phyloP scores from a whole-genome alignment of 2,797 vertebrate species.

The Botia almorhae region DNA sequence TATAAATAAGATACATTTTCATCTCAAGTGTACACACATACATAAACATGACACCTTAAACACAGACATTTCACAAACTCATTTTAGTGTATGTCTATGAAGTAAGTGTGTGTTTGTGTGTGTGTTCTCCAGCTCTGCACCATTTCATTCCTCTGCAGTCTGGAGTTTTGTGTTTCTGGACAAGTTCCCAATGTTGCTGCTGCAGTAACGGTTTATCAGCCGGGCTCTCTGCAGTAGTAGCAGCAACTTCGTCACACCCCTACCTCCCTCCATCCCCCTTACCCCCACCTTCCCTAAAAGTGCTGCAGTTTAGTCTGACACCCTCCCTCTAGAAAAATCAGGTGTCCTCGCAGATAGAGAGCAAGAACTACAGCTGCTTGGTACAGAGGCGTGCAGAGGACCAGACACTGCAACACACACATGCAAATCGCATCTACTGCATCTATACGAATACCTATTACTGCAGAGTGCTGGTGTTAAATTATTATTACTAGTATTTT shows the following conservation, averaged over 20 bases:
- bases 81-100: constrained; percentile 5
- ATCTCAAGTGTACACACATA: neutral
- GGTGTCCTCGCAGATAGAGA: constrained; percentile 47
- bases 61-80: neutral
- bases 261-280: constrained; percentile 28
- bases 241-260: constrained; percentile 45
- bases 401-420: neutral
- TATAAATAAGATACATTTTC: neutral
- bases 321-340: constrained; percentile 49
- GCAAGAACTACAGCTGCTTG: constrained; percentile 45
- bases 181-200: constrained; percentile 74
- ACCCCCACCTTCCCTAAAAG: constrained; percentile 29
- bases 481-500: neutral
- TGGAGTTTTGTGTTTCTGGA: constrained; percentile 78
- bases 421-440: neutral
- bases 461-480: neutral
- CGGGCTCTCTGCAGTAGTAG: constrained; percentile 69
- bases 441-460: neutral
- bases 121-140: constrained; percentile 73
- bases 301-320: constrained; percentile 52
- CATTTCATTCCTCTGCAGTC: constrained; percentile 71
- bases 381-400: neutral
- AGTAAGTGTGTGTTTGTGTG: constrained; percentile 1
- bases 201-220: constrained; percentile 75
- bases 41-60: neutral